Percentiles rank a stretch among this genome's conserved stretches.
Evolutionary conservation across 2,888 invertebrate species (phyloP).

Genomic region (Blera fallax): DNA sequence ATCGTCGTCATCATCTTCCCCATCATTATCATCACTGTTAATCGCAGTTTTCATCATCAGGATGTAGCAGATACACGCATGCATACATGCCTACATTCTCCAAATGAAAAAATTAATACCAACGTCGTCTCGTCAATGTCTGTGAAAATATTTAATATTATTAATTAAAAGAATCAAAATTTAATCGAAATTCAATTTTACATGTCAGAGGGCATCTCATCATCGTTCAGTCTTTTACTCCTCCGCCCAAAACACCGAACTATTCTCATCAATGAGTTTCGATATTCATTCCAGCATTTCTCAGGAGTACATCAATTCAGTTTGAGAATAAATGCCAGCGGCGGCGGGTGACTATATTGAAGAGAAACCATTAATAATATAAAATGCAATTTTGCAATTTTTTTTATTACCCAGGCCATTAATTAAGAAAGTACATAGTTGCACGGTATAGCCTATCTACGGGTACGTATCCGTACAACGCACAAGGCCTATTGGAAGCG

Average conservation of each 20-base stretch:
- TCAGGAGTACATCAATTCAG: neutral
- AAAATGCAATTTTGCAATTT: slow-evolving; percentile 54
- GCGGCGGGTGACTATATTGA: neutral
- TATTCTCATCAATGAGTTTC: neutral
- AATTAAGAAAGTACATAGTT: slow-evolving; percentile 60
- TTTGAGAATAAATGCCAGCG: neutral
- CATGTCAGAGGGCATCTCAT: slow-evolving; percentile 24
- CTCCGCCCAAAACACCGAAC: neutral
- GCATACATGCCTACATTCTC: neutral
- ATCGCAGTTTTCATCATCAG: neutral
- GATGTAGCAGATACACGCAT: no score
- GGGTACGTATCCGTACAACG: neutral
- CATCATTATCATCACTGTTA: neutral
- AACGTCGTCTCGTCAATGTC: neutral
- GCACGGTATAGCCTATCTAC: neutral
- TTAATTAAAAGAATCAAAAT: slow-evolving; percentile 53
- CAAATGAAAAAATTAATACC: neutral
- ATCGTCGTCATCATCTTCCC: neutral
- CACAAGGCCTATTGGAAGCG: neutral
- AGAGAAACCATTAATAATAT: slow-evolving; percentile 49
- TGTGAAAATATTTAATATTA: slow-evolving; percentile 34
- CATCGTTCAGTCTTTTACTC: slow-evolving; percentile 5
- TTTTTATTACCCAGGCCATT: slow-evolving; percentile 22
- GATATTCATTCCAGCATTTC: slow-evolving; percentile 2
- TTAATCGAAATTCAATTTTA: slow-evolving; percentile 48